phyloP scores from a whole-genome alignment of 2,888 invertebrate genomes.

The Dynastes grantii region DNA sequence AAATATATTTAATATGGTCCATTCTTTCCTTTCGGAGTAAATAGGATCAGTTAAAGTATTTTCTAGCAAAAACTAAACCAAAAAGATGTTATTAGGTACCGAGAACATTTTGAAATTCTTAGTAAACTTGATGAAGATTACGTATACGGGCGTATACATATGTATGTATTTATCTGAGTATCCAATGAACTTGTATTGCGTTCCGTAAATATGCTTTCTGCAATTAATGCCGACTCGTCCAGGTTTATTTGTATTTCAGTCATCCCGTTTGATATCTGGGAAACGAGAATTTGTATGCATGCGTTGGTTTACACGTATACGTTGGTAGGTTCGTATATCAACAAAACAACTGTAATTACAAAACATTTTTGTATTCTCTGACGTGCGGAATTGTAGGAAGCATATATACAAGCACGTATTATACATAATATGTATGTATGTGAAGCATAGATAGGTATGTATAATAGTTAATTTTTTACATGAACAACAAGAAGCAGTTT shows the following conservation, averaged over 20 bases:
- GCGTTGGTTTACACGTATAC: slow-evolving; percentile 17
- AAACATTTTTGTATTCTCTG: neutral
- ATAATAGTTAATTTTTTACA: neutral
- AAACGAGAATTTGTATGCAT: slow-evolving; percentile 39
- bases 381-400: slow-evolving; percentile 11
- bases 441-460: neutral
- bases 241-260: slow-evolving; percentile 34
- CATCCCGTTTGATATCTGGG: slow-evolving; percentile 26
- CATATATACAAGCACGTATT: neutral
- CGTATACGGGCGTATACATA: too few relatives aligned
- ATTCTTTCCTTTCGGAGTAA: too few relatives aligned
- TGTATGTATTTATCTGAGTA: too few relatives aligned
- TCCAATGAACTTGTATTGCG: neutral
- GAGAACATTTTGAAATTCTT: too few relatives aligned
- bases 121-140: too few relatives aligned
- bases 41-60: too few relatives aligned
- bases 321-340: slow-evolving; percentile 18
- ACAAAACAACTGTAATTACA: slow-evolving; percentile 36
- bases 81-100: too few relatives aligned
- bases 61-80: too few relatives aligned
- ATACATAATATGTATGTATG: neutral
- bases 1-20: too few relatives aligned
- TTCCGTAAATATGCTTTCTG: neutral
- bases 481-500: too few relatives aligned
- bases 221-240: slow-evolving; percentile 34